Conservation (phyloP, 2,113 vertebrate species). For the Notarius quadriscutis region DNA sequence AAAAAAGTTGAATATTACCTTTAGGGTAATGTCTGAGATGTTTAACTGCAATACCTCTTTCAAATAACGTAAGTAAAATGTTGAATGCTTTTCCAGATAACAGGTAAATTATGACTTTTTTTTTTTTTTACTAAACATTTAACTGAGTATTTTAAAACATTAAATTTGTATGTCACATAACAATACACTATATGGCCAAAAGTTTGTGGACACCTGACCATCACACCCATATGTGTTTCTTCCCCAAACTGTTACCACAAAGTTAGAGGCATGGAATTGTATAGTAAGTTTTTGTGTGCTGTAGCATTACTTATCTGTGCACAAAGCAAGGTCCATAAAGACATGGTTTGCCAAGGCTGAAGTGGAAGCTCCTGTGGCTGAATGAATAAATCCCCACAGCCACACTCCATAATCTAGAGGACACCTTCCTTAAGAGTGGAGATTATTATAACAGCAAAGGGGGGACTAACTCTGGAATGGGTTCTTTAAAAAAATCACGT, state of each 20-base stretch:
- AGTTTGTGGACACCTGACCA: background rate
- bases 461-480: background rate
- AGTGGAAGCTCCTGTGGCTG: background rate
- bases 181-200: background rate
- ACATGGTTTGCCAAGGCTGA: background rate
- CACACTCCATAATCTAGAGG: background rate
- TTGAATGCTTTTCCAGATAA: background rate
- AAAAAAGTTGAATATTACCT: background rate
- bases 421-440: background rate
- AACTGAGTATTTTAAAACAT: background rate
- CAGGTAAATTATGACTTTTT: background rate
- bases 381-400: conserved; percentile 1
- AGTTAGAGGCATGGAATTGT: too few relatives aligned
- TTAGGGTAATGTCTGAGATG: background rate
- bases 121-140: background rate
- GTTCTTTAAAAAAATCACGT: background rate
- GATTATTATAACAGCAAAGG: background rate
- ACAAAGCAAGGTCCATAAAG: background rate
- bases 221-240: background rate
- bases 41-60: background rate
- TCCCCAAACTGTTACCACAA: background rate
- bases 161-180: background rate
- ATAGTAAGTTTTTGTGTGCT: background rate
- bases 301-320: too few relatives aligned
- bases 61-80: background rate